phyloP scores from a whole-genome alignment of 2,888 invertebrate genomes.

The Anticlea derivata region DNA sequence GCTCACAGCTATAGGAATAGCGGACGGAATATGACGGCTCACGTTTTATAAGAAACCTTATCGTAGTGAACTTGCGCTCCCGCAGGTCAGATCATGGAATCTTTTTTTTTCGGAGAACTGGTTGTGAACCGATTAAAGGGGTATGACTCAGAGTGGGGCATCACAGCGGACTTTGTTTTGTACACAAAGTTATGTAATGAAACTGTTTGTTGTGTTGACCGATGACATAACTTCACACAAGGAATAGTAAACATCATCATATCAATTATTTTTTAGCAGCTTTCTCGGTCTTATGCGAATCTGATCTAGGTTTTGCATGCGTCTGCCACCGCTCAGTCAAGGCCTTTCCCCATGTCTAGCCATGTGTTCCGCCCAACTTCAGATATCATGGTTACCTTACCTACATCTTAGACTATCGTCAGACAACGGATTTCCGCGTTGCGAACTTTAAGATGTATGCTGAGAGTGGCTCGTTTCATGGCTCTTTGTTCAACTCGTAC shows the following conservation, averaged over 20 bases:
- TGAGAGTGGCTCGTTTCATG: too few species aligned
- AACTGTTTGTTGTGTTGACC: conserved; percentile 11
- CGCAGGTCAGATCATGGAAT: conserved; percentile 71
- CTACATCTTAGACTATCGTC: too few species aligned
- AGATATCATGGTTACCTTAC: too few species aligned
- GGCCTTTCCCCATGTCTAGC: too few species aligned
- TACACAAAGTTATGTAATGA: conserved; percentile 34
- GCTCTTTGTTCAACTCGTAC: too few species aligned
- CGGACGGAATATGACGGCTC: not conserved
- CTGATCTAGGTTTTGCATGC: too few species aligned
- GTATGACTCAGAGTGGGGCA: conserved; percentile 65
- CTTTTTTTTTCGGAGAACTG: conserved; percentile 68
- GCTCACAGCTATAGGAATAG: not conserved
- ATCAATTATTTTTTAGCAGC: too few species aligned
- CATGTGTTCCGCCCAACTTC: too few species aligned
- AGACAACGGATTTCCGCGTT: too few species aligned
- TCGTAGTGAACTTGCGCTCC: conserved; percentile 54
- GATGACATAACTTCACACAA: conserved; percentile 1
- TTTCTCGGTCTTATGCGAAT: too few species aligned
- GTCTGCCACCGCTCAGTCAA: too few species aligned
- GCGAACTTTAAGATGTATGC: too few species aligned
- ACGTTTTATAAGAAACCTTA: not conserved
- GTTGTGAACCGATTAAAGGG: conserved; percentile 70
- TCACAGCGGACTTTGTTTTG: conserved; percentile 35
- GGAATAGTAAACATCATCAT: not conserved